phyloP scores from a whole-genome alignment of 2,888 invertebrate genomes.

The Argyresthia goedartella region DNA sequence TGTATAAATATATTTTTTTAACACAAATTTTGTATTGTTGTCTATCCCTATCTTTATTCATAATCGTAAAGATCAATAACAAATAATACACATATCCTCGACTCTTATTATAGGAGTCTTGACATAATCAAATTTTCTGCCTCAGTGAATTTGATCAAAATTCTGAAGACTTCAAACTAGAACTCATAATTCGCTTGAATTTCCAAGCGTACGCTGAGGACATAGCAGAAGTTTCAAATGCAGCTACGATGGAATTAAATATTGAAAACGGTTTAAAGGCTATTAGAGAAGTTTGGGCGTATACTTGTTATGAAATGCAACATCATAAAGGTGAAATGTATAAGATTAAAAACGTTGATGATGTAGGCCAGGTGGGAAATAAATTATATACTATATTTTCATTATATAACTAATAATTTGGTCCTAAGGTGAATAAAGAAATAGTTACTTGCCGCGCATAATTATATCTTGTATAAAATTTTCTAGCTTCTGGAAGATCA shows the following conservation, averaged over 20 bases:
- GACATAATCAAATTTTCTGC: too few relatives aligned
- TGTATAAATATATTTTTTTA: not conserved
- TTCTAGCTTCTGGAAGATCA: conserved; percentile 82
- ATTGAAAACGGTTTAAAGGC: conserved; percentile 85
- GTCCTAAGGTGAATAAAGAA: too few relatives aligned
- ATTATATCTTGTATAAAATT: not conserved
- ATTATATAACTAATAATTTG: not conserved
- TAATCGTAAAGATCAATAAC: not conserved
- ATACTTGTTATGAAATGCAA: conserved; percentile 78
- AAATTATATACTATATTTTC: not conserved
- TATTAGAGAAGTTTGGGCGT: conserved; percentile 80
- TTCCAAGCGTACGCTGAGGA: conserved; percentile 87
- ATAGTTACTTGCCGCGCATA: too few relatives aligned
- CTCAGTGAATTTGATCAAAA: conserved; percentile 82
- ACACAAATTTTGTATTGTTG: too few relatives aligned
- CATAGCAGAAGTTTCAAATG: conserved; percentile 87
- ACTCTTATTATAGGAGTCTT: too few relatives aligned
- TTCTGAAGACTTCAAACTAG: conserved; percentile 84
- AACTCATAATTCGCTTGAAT: conserved; percentile 82
- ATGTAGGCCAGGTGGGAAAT: conserved; percentile 73
- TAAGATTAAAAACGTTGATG: conserved; percentile 82
- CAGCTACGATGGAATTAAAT: conserved; percentile 89
- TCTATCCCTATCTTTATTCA: too few relatives aligned
- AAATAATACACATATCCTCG: not conserved
- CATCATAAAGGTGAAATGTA: conserved; percentile 78